A percentile compares a stretch with the other conserved stretches of the same genome.
Conservation (phyloP, 30 jellyfish, hydroid and myxozoan genomes). For the Hydractinia echinata region DNA sequence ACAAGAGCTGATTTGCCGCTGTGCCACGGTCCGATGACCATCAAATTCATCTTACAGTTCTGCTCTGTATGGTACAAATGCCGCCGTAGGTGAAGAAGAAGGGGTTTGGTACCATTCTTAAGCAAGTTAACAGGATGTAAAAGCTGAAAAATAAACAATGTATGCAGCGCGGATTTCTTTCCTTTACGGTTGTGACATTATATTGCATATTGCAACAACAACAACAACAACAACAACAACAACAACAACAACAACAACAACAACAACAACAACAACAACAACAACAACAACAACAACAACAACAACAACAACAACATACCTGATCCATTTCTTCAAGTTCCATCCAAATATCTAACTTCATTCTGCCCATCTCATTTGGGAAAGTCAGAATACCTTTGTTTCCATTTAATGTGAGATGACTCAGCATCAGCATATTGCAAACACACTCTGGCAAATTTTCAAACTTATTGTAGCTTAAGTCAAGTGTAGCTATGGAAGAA, state of each 20-base stretch:
- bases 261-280: not conserved
- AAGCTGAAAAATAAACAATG: not conserved
- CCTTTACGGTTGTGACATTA: too few species aligned
- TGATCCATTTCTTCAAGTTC: constrained; percentile 11
- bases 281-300: not conserved
- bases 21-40: not conserved
- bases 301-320: not conserved
- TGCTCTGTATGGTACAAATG: not conserved
- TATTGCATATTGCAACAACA: too few species aligned
- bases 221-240: not conserved
- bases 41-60: constrained; percentile 4
- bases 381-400: not conserved
- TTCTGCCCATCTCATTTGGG: constrained; percentile 15
- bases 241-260: not conserved
- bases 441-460: constrained; percentile 3
- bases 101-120: not conserved
- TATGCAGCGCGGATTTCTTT: too few species aligned
- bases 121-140: constrained; percentile 4
- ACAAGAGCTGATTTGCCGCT: constrained; percentile 8
- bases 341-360: not conserved
- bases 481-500: not conserved
- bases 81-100: not conserved
- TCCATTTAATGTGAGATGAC: not conserved
- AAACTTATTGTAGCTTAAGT: not conserved
- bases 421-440: not conserved